Evolutionary conservation across 2,797 vertebrate species (phyloP).

Genomic region (Danio albolineatus): DNA sequence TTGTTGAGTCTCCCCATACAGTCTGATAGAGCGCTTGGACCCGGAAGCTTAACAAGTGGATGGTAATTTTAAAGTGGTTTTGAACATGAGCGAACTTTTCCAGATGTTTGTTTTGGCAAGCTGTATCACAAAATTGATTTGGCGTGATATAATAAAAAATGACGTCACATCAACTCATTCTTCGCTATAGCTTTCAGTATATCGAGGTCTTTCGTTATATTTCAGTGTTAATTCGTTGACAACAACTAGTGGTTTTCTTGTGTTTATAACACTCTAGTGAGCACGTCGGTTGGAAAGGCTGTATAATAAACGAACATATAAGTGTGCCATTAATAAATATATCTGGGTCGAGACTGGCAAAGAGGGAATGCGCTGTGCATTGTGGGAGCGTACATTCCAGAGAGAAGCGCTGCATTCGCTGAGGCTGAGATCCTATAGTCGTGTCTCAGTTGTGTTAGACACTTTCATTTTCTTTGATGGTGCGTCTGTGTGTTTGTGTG

Average conservation of each 20-base stretch:
- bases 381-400: conserved; percentile 84
- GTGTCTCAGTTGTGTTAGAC: conserved; percentile 12
- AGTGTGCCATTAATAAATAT: conserved; percentile 77
- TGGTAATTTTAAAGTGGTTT: no score
- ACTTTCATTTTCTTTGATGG: conserved; percentile 62
- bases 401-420: conserved; percentile 78
- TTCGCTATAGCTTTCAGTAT: not conserved
- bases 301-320: conserved; percentile 34
- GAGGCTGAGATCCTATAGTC: conserved; percentile 74
- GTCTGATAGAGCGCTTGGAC: no score
- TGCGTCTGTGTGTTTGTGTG: conserved; percentile 67
- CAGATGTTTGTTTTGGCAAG: no score
- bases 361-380: conserved; percentile 67
- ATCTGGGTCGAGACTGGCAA: conserved; percentile 40
- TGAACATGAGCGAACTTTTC: no score
- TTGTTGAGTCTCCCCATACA: no score
- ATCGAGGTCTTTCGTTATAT: conserved; percentile 3
- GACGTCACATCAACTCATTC: no score
- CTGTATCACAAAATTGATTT: no score
- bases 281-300: conserved; percentile 51
- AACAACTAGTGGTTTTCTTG: conserved; percentile 37
- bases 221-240: conserved; percentile 32
- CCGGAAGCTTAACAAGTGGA: no score
- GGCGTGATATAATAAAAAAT: no score
- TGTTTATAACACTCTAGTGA: conserved; percentile 46